Conservation (phyloP, 2,888 invertebrate species). For the Rhyacophila evoluta region DNA sequence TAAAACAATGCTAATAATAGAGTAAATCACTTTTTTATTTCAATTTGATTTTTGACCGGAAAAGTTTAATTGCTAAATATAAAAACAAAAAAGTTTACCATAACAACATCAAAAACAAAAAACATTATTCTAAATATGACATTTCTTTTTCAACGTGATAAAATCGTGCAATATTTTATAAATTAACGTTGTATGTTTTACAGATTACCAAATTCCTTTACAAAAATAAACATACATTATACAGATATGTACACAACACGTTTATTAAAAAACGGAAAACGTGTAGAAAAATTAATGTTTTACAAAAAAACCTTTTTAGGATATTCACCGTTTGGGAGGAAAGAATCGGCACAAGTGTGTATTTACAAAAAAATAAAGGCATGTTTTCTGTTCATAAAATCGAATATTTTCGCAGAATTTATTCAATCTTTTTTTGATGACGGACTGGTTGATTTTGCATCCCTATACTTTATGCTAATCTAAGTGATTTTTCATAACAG, state of each 20-base stretch:
- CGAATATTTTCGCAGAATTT: background rate
- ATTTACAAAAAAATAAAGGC: background rate
- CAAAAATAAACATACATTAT: background rate
- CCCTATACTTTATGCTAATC: constrained; percentile 9
- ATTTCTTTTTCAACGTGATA: too few relatives aligned
- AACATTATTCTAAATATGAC: too few relatives aligned
- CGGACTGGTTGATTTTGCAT: background rate
- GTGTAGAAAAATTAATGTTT: background rate
- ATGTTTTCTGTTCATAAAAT: background rate
- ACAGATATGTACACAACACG: background rate
- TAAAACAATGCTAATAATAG: too few relatives aligned
- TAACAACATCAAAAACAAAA: too few relatives aligned
- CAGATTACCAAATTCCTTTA: too few relatives aligned
- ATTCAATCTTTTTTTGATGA: constrained; percentile 23
- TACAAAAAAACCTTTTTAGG: background rate
- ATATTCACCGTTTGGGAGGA: background rate
- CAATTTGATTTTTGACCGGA: too few relatives aligned
- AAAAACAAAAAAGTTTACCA: too few relatives aligned
- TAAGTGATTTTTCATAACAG: constrained; percentile 14
- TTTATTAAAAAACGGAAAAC: too few relatives aligned
- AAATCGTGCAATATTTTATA: too few relatives aligned
- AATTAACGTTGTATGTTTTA: too few relatives aligned
- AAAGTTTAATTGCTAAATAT: too few relatives aligned
- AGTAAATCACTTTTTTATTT: too few relatives aligned
- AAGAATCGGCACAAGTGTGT: constrained; percentile 12